Conservation (phyloP, 92 coral and sea anemone genomes). For the Palythoa grandis region DNA sequence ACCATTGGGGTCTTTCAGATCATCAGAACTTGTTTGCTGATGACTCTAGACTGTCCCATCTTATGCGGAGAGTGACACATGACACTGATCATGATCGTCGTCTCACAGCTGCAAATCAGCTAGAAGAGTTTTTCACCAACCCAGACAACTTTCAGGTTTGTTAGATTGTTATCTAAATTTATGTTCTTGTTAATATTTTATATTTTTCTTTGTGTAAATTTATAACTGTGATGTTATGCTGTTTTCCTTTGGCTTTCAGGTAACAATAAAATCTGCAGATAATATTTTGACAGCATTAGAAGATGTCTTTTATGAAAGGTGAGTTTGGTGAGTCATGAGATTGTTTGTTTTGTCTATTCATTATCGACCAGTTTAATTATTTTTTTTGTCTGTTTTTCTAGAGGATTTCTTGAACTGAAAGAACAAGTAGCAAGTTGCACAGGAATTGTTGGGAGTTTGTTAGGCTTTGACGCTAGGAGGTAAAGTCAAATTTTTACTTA, state of each 20-base stretch:
- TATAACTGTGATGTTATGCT: neutral
- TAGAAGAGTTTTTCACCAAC: slow-evolving; percentile 88
- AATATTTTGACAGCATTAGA: slow-evolving; percentile 74
- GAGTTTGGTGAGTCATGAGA: neutral
- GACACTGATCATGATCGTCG: slow-evolving; percentile 93
- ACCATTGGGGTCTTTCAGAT: slow-evolving; percentile 55
- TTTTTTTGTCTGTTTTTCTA: slow-evolving; percentile 6
- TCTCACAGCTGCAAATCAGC: slow-evolving; percentile 85
- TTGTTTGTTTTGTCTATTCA: neutral
- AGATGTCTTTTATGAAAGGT: slow-evolving; percentile 87
- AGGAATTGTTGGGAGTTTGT: slow-evolving; percentile 79
- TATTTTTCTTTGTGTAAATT: neutral
- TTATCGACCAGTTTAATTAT: too few relatives aligned
- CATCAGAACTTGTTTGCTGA: slow-evolving; percentile 84
- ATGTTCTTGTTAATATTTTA: neutral
- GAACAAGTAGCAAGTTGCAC: slow-evolving; percentile 85
- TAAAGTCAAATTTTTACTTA: slow-evolving; percentile 1
- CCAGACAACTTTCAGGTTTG: slow-evolving; percentile 87
- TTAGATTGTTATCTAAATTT: neutral
- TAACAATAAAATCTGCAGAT: slow-evolving; percentile 73
- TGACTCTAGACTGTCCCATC: slow-evolving; percentile 90
- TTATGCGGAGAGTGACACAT: slow-evolving; percentile 81
- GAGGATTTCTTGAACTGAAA: slow-evolving; percentile 82
- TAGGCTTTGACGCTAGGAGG: slow-evolving; percentile 94
- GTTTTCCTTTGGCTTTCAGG: slow-evolving; percentile 41